Evolutionary conservation across 2,888 invertebrate genomes (phyloP).

Genomic region (Suillia variegata): DNA sequence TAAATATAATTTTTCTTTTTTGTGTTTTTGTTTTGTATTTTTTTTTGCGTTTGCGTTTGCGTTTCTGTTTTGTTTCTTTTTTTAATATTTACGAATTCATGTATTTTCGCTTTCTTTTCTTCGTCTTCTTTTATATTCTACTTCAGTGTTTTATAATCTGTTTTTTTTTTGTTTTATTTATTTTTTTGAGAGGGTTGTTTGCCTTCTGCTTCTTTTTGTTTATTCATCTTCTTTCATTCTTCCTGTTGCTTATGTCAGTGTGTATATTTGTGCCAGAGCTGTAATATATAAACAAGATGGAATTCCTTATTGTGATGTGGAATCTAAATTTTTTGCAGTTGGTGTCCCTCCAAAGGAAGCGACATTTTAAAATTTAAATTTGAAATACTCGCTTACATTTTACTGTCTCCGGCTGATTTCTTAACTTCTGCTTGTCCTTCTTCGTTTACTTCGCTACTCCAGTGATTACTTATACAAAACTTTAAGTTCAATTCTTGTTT

Average conservation of each 20-base stretch:
- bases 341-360: too few species aligned
- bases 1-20: slow-evolving; percentile 20
- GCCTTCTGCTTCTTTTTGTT: slow-evolving; percentile 23
- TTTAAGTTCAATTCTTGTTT: slow-evolving; percentile 49
- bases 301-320: too few species aligned
- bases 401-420: slow-evolving; percentile 23
- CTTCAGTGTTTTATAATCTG: slow-evolving; percentile 5
- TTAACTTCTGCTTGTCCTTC: slow-evolving; percentile 24
- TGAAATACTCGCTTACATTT: not conserved
- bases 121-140: slow-evolving; percentile 20
- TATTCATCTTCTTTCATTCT: slow-evolving; percentile 10
- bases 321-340: too few species aligned
- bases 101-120: not conserved
- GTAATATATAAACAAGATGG: too few species aligned
- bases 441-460: not conserved
- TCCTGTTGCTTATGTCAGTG: not conserved
- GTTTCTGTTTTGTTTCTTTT: slow-evolving; percentile 6
- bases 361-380: too few species aligned
- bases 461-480: not conserved
- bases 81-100: slow-evolving; percentile 10
- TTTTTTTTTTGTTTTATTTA: slow-evolving; percentile 14
- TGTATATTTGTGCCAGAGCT: too few species aligned
- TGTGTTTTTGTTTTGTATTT: too few species aligned
- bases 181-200: slow-evolving; percentile 1
- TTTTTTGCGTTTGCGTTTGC: slow-evolving; percentile 11